Evolutionary conservation across 2,888 invertebrate species (phyloP).

Genomic region (Cordilura impudica): DNA sequence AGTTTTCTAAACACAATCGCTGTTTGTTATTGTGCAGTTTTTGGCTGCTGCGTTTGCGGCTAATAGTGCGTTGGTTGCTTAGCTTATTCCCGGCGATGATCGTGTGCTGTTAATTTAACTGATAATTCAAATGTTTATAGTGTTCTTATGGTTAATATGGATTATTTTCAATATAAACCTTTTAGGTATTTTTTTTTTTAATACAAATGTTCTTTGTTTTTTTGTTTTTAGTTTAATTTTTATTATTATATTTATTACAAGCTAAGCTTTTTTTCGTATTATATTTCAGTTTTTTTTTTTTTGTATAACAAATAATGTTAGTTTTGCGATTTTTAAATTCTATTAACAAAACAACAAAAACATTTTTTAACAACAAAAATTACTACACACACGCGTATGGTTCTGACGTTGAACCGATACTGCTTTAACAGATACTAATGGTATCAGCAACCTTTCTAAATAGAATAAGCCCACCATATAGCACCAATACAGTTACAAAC

Average conservation of each 20-base stretch:
- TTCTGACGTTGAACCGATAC: conserved; percentile 77
- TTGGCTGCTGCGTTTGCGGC: conserved; percentile 29
- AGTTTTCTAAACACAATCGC: conserved; percentile 43
- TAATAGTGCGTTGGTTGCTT: conserved; percentile 3
- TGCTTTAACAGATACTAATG: conserved; percentile 71
- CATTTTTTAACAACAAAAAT: conserved; percentile 13
- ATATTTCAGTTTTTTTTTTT: background rate
- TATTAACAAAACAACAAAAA: conserved; percentile 24
- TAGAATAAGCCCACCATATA: conserved; percentile 68
- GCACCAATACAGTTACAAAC: conserved; percentile 46
- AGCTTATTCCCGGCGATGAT: no score
- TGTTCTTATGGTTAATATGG: background rate
- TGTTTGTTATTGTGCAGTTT: conserved; percentile 45
- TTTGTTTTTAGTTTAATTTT: background rate
- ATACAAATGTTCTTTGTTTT: background rate
- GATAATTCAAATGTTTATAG: background rate
- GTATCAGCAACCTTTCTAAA: conserved; percentile 72
- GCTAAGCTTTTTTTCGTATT: background rate
- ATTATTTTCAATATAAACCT: background rate
- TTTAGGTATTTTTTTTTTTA: background rate
- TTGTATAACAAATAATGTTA: background rate
- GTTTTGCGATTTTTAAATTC: conserved; percentile 2
- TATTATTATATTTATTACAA: background rate
- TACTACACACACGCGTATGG: conserved; percentile 68
- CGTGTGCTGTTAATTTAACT: background rate